Evolutionary conservation across 2,113 vertebrate species (phyloP).

Genomic region (Gnathochromis pfefferi): DNA sequence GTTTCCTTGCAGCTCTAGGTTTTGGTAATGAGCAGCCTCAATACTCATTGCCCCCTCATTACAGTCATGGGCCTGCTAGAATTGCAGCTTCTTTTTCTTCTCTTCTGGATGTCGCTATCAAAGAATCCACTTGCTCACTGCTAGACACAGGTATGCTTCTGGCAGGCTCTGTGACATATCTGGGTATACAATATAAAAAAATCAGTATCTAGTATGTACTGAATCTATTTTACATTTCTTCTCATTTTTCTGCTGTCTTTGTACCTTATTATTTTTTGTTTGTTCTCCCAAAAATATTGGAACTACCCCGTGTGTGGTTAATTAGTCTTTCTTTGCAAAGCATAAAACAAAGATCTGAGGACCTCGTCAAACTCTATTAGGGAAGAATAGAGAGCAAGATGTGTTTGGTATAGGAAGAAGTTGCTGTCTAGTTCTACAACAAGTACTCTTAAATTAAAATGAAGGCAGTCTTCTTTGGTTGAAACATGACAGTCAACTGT

Average conservation of each 20-base stretch:
- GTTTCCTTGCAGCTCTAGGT: conserved; percentile 19
- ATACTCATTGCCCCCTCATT: conserved; percentile 59
- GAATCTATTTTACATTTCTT: neutral
- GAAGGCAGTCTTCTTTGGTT: neutral
- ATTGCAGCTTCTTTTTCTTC: conserved; percentile 4
- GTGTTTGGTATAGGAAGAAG: neutral
- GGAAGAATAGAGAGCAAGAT: neutral
- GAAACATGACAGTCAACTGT: neutral
- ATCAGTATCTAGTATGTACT: neutral
- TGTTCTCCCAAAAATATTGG: neutral
- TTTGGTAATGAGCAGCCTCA: conserved; percentile 50
- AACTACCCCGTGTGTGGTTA: neutral
- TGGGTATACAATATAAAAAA: neutral
- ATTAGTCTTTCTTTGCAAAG: neutral
- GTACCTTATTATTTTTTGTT: neutral
- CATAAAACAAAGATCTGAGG: neutral
- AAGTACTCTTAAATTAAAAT: neutral
- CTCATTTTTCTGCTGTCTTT: neutral
- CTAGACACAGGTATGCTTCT: conserved; percentile 11
- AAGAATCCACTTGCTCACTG: conserved; percentile 12
- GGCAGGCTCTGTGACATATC: neutral
- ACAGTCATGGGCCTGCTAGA: conserved; percentile 26
- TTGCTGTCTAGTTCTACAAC: neutral
- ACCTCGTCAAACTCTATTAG: neutral
- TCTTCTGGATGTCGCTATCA: conserved; percentile 43